Percentiles rank a stretch among this genome's conserved stretches.
Conservation (phyloP, 2,797 vertebrate genomes). For the Galago senegalensis region DNA sequence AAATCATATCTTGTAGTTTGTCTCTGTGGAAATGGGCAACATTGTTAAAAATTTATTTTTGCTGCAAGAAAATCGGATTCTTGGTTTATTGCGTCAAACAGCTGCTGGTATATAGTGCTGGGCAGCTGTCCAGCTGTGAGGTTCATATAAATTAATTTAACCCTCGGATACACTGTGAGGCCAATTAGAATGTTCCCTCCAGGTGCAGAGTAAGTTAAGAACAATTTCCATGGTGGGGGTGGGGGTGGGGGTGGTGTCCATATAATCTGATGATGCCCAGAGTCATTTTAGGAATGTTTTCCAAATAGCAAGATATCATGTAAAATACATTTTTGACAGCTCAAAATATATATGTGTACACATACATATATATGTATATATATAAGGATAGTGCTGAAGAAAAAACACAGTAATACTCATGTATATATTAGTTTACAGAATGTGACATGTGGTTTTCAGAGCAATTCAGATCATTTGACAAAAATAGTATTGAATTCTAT, state of each 20-base stretch:
- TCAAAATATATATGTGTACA: background rate
- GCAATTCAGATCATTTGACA: constrained; percentile 49
- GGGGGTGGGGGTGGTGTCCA: rapidly evolving
- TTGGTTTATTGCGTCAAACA: constrained; percentile 68
- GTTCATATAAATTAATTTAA: constrained; percentile 73
- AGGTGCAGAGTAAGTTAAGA: constrained; percentile 43
- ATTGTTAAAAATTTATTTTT: constrained; percentile 85
- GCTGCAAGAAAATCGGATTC: constrained; percentile 71
- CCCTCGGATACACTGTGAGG: constrained; percentile 48
- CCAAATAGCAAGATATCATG: constrained; percentile 53
- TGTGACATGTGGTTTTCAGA: background rate
- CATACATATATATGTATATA: background rate
- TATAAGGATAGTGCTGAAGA: background rate
- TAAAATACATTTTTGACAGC: constrained; percentile 70
- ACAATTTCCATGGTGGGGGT: background rate
- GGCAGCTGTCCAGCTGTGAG: constrained; percentile 71
- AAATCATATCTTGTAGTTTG: constrained; percentile 64
- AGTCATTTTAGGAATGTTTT: constrained; percentile 44
- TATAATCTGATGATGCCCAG: constrained; percentile 70
- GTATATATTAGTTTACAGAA: background rate
- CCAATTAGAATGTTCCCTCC: constrained; percentile 77
- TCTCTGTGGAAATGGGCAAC: constrained; percentile 65
- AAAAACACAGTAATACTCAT: constrained; percentile 40
- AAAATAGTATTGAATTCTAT: constrained; percentile 29
- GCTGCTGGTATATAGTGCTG: constrained; percentile 61